Conservation (phyloP, 2,888 invertebrate species). For the Melieria omissa region DNA sequence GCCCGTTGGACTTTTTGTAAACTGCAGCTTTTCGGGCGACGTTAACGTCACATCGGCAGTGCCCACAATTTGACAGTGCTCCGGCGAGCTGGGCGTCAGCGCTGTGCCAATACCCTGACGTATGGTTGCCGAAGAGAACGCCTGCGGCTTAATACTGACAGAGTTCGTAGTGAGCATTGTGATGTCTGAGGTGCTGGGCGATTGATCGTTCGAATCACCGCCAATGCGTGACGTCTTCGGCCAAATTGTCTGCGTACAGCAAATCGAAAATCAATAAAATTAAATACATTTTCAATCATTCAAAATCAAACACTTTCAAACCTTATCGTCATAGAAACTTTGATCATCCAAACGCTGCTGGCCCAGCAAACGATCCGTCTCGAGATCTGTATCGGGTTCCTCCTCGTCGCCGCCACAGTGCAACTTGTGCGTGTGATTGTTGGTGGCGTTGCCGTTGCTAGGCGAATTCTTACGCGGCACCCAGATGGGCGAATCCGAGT, state of each 20-base stretch:
- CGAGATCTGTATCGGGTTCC: constrained; percentile 97
- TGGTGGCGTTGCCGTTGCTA: constrained; percentile 18
- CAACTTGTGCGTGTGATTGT: constrained; percentile 33
- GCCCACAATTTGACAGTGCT: constrained; percentile 62
- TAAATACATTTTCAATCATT: not conserved
- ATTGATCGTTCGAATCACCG: constrained; percentile 51
- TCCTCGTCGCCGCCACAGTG: constrained; percentile 70
- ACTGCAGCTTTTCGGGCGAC: constrained; percentile 63
- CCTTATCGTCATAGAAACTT: constrained; percentile 83
- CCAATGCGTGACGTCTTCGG: constrained; percentile 51
- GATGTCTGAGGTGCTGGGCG: constrained; percentile 51
- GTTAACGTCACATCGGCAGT: constrained; percentile 55
- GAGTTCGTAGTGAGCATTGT: constrained; percentile 47
- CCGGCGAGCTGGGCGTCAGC: constrained; percentile 61
- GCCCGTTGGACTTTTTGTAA: constrained; percentile 70
- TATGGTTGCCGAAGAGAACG: constrained; percentile 63
- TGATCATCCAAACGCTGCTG: constrained; percentile 94
- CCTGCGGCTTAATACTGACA: constrained; percentile 54
- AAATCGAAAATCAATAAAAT: not conserved
- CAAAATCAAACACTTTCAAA: constrained; percentile 31
- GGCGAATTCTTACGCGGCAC: constrained; percentile 56
- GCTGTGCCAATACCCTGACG: constrained; percentile 66
- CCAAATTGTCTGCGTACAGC: constrained; percentile 52
- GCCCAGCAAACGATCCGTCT: constrained; percentile 94
- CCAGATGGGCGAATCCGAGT: constrained; percentile 65